phyloP scores from a whole-genome alignment of 2,113 vertebrate species.

The Anoplopoma fimbria region DNA sequence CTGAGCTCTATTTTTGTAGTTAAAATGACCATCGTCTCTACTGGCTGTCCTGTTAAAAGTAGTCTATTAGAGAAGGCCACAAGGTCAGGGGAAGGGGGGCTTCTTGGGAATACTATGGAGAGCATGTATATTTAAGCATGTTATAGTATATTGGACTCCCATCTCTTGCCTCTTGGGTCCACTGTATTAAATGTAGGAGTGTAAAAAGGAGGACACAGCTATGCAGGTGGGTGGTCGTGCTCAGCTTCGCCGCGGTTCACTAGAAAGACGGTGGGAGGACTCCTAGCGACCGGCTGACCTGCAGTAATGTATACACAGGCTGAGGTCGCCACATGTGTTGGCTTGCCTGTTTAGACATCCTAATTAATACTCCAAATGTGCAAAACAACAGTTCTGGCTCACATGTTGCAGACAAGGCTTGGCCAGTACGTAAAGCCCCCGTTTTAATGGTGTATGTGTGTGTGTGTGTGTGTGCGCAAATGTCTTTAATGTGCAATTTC shows the following conservation, averaged over 20 bases:
- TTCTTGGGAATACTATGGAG: constrained; percentile 28
- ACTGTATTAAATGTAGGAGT: constrained; percentile 32
- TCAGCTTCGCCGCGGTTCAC: constrained; percentile 35
- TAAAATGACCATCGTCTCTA: constrained; percentile 22
- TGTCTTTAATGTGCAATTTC: constrained; percentile 71
- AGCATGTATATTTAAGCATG: constrained; percentile 33
- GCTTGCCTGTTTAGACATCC: constrained; percentile 69
- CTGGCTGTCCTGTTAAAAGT: constrained; percentile 43
- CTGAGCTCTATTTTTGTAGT: not conserved
- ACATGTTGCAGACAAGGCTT: constrained; percentile 27
- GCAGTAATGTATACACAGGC: constrained; percentile 72
- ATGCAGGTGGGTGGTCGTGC: constrained; percentile 74
- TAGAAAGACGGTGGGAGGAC: constrained; percentile 48
- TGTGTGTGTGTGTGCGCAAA: constrained; percentile 1
- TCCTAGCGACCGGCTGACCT: constrained; percentile 63
- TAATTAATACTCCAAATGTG: constrained; percentile 70
- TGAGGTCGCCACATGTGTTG: constrained; percentile 63
- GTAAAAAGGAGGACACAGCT: constrained; percentile 47
- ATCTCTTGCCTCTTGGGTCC: constrained; percentile 3
- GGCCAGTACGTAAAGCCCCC: constrained; percentile 13
- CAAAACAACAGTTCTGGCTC: constrained; percentile 64
- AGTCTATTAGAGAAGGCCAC: constrained; percentile 18
- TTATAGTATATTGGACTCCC: constrained; percentile 16
- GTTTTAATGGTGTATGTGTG: constrained; percentile 13
- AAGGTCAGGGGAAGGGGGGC: constrained; percentile 5